These are phyloP conservation scores for Papilio helenus DNA, from an alignment of 1,140 invertebrate genomes.

Conservation along the genomic window DNA sequence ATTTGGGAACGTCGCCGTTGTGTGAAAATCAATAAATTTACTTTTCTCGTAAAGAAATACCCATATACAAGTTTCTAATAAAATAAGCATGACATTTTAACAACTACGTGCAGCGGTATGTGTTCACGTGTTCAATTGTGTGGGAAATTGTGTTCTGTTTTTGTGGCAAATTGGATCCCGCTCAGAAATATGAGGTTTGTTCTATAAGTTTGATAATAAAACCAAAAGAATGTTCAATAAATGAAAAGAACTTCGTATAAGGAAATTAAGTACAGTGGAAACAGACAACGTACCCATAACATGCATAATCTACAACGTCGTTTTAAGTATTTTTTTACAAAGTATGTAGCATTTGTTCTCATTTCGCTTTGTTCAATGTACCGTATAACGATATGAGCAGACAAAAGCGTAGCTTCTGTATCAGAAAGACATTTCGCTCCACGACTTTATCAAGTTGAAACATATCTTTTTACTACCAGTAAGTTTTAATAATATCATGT, in stretches of 20 bases:
- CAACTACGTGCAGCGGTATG: constrained; percentile 46
- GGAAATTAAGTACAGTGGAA: neutral
- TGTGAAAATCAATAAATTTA: constrained; percentile 1
- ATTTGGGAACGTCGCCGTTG: neutral
- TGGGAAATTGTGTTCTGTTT: constrained; percentile 48
- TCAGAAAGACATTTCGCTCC: neutral
- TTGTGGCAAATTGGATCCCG: constrained; percentile 72
- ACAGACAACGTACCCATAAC: neutral
- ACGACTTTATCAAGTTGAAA: neutral
- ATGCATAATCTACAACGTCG: neutral
- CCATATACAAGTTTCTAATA: neutral
- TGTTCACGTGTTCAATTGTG: constrained; percentile 51
- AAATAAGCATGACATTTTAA: neutral
- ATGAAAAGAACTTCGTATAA: neutral
- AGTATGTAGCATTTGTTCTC: constrained; percentile 1
- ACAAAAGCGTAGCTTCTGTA: constrained; percentile 6
- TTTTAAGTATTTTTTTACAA: neutral
- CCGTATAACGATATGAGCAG: constrained; percentile 14
- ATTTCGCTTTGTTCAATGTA: constrained; percentile 10
- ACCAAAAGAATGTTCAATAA: neutral
- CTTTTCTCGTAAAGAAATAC: neutral
- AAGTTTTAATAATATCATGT: neutral
- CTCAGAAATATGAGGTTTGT: constrained; percentile 67
- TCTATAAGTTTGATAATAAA: neutral
- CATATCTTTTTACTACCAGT: neutral